These are phyloP conservation scores for Steatocranus sp. DNA, from an alignment of 2,797 vertebrate species.

Conservation along the genomic window DNA sequence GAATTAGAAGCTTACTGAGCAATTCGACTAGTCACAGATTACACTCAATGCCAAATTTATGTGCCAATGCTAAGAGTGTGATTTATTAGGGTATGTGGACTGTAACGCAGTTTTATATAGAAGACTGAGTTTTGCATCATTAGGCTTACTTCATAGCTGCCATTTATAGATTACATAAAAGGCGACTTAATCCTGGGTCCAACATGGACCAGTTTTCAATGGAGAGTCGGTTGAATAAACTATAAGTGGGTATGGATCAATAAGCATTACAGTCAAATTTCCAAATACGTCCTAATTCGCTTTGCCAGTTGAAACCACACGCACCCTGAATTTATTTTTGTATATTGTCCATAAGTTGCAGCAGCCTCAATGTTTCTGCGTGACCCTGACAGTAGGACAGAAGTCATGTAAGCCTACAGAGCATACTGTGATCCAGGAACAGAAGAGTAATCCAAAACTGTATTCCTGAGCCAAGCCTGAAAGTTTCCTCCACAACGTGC, in stretches of 20 bases:
- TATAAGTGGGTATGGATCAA: not conserved
- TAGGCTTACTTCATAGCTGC: not conserved
- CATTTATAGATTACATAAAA: not conserved
- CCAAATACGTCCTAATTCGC: not conserved
- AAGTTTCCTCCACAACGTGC: not conserved
- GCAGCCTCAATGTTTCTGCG: rapidly evolving
- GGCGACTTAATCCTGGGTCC: not conserved
- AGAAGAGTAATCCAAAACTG: not conserved
- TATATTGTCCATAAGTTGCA: not conserved
- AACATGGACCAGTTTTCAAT: not conserved
- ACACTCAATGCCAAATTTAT: not conserved
- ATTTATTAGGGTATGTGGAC: not conserved
- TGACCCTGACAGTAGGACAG: rapidly evolving
- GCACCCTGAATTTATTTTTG: not conserved
- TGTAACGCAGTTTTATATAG: not conserved
- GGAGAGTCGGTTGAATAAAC: not conserved
- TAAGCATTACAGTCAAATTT: not conserved
- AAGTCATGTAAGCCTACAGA: rapidly evolving
- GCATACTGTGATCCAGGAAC: not conserved
- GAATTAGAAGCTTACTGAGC: not conserved
- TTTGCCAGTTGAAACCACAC: not conserved
- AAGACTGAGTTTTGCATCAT: not conserved
- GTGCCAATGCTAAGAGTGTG: not conserved
- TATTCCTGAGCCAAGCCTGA: not conserved
- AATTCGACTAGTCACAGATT: not conserved